Evolutionary conservation across 1,140 invertebrate genomes (phyloP).

Genomic region (Pogonomyrmex barbatus): DNA sequence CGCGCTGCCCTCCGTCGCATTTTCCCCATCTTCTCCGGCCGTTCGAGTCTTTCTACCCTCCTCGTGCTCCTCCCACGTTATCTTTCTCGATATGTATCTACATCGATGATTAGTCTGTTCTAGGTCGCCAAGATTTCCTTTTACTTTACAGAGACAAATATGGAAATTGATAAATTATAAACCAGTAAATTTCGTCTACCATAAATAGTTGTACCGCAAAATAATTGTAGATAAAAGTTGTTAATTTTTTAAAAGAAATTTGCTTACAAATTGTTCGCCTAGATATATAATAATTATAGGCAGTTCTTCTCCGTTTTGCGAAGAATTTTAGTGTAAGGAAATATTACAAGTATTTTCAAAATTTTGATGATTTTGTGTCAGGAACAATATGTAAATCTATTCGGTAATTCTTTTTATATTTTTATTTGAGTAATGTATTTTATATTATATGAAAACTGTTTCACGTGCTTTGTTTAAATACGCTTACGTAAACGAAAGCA

Average conservation of each 20-base stretch:
- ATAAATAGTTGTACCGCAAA: no score
- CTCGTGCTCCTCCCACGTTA: constrained; percentile 17
- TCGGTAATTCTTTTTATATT: background rate
- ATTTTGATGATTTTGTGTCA: background rate
- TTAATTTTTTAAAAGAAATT: background rate
- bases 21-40: constrained; percentile 12
- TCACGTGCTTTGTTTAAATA: background rate
- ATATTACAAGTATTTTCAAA: background rate
- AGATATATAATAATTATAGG: no score
- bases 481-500: background rate
- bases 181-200: background rate
- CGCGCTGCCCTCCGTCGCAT: constrained; percentile 27
- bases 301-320: background rate
- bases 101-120: background rate
- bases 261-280: background rate
- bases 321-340: background rate
- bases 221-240: background rate
- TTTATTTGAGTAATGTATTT: background rate
- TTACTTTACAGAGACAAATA: background rate
- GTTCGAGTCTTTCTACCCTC: background rate
- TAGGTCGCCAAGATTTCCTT: background rate
- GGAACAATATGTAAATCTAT: background rate
- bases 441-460: background rate
- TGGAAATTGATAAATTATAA: background rate
- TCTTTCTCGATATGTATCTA: constrained; percentile 40